These are phyloP conservation scores for Sphaerophoria rueppellii DNA, from an alignment of 2,888 invertebrate genomes.

Conservation along the genomic window DNA sequence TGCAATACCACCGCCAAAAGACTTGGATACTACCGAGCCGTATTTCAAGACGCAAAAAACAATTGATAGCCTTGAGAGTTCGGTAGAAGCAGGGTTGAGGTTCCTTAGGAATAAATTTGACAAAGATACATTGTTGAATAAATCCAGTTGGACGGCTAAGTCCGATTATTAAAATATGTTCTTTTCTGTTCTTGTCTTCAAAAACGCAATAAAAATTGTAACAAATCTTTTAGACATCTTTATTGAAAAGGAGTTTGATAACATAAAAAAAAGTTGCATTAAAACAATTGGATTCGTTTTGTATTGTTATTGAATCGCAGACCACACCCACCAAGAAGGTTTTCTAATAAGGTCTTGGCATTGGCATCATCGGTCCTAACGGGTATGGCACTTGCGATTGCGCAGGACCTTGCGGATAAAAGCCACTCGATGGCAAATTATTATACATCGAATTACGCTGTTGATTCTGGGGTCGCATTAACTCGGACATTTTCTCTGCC, in stretches of 20 bases:
- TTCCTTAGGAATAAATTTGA: conserved; percentile 84
- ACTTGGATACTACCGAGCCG: conserved; percentile 83
- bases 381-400: conserved; percentile 80
- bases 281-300: too few species aligned
- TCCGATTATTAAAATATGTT: conserved; percentile 78
- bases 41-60: conserved; percentile 75
- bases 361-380: conserved; percentile 89
- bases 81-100: conserved; percentile 84
- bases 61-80: conserved; percentile 81
- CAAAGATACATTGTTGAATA: conserved; percentile 79
- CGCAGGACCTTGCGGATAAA: conserved; percentile 75
- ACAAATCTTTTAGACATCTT: too few species aligned
- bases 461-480: conserved; percentile 83
- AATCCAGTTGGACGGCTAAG: conserved; percentile 80
- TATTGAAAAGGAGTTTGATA: not conserved
- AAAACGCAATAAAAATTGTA: too few species aligned
- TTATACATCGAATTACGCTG: conserved; percentile 76
- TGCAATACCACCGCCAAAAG: conserved; percentile 86
- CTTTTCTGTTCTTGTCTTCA: too few species aligned
- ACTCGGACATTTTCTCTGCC: conserved; percentile 94
- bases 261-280: conserved; percentile 19
- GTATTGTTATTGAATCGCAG: conserved; percentile 21
- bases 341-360: conserved; percentile 87
- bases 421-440: conserved; percentile 76
- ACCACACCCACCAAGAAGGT: not conserved